Conservation (phyloP, 2,888 invertebrate genomes). For the Agrotis ipsilon region DNA sequence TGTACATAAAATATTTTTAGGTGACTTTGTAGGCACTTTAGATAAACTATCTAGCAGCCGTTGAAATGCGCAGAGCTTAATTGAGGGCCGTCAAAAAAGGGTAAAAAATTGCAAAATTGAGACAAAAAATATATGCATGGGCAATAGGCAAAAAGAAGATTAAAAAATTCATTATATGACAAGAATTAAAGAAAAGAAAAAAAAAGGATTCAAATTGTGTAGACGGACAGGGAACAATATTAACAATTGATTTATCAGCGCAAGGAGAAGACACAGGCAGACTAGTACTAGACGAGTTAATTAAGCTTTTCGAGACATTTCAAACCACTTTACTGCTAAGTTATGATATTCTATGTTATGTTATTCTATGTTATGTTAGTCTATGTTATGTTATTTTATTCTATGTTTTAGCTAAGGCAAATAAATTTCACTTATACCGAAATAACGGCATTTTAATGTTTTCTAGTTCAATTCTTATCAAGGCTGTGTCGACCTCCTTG, state of each 20-base stretch:
- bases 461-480: neutral
- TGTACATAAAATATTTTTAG: too few relatives aligned
- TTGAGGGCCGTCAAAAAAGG: neutral
- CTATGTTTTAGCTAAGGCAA: too few relatives aligned
- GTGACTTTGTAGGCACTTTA: constrained; percentile 20
- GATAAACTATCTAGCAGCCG: constrained; percentile 21
- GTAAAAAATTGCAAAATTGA: neutral
- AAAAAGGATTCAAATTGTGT: too few relatives aligned
- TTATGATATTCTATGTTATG: neutral
- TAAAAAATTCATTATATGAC: neutral
- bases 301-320: neutral
- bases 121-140: neutral
- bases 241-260: neutral
- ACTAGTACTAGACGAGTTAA: neutral
- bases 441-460: neutral
- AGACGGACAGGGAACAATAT: neutral
- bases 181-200: too few relatives aligned
- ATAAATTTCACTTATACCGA: neutral
- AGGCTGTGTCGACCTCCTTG: constrained; percentile 6
- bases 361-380: neutral
- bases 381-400: neutral
- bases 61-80: neutral
- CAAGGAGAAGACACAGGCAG: constrained; percentile 14
- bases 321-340: neutral
- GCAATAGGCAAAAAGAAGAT: too few relatives aligned